A percentile compares a stretch with the other conserved stretches of the same genome.
phyloP scores from a whole-genome alignment of 2,888 invertebrate species.

The Rhagonycha fulva region DNA sequence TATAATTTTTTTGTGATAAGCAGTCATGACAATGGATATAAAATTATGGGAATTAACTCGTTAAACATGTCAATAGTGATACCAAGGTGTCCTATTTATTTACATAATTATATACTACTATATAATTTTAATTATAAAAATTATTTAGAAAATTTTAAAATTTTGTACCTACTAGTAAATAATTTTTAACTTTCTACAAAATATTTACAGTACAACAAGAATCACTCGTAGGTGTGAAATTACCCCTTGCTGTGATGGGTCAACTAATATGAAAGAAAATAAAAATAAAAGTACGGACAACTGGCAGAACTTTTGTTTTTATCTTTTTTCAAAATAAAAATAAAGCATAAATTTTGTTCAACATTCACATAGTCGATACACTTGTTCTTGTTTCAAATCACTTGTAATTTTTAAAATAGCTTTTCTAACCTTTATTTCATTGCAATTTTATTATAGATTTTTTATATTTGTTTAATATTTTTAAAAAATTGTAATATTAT shows the following conservation, averaged over 20 bases:
- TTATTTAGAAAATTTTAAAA: background rate
- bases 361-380: background rate
- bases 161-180: background rate
- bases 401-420: background rate
- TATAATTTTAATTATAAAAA: too few species aligned
- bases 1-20: background rate
- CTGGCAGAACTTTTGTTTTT: background rate
- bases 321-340: background rate
- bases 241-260: background rate
- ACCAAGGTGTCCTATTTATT: too few species aligned
- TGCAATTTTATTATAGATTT: too few species aligned
- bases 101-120: too few species aligned
- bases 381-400: background rate
- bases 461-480: background rate
- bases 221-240: background rate
- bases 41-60: background rate
- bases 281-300: background rate
- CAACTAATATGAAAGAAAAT: background rate
- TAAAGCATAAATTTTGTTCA: background rate
- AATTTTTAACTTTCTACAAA: background rate
- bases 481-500: background rate
- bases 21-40: background rate
- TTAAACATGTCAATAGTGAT: background rate
- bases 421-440: too few species aligned
- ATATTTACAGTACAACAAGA: background rate